Evolutionary conservation across 1,140 invertebrate species (phyloP).

Genomic region (Brachionus asplanchnoidis): DNA sequence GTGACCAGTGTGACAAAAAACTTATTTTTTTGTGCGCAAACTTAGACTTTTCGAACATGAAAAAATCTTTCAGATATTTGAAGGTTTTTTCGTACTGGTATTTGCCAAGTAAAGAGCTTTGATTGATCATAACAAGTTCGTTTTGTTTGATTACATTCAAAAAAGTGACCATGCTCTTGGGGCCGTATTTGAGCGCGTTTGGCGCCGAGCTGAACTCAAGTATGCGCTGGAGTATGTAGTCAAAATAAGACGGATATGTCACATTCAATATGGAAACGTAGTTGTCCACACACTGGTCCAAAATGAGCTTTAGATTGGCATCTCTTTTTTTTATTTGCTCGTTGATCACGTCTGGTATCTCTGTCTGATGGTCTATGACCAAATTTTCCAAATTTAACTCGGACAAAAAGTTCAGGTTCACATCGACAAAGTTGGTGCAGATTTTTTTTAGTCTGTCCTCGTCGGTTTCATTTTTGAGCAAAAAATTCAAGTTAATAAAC

Average conservation of each 20-base stretch:
- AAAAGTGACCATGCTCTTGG: background rate
- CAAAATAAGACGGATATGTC: conserved; percentile 7
- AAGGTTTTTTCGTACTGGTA: background rate
- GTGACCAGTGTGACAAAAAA: conserved; percentile 34
- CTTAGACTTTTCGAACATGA: conserved; percentile 11
- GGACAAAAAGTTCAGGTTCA: conserved; percentile 17
- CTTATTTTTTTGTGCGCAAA: background rate
- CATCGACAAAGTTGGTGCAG: conserved; percentile 12
- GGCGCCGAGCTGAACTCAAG: background rate
- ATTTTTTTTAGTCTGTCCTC: conserved; percentile 9
- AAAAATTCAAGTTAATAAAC: conserved; percentile 31
- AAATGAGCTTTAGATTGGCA: conserved; percentile 1
- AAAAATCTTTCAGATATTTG: conserved; percentile 24
- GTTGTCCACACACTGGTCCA: conserved; percentile 38
- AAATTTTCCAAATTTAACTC: conserved; percentile 17
- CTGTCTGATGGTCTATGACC: background rate
- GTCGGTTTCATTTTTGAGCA: background rate
- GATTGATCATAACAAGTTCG: background rate
- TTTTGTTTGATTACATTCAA: conserved; percentile 32
- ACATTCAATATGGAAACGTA: conserved; percentile 32
- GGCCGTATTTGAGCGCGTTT: background rate
- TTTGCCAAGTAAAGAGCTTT: background rate
- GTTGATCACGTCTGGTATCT: background rate
- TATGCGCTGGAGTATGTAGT: background rate
- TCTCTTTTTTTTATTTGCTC: conserved; percentile 4